Conservation (phyloP, 2,888 invertebrate genomes). For the Nomada goodeniana region DNA sequence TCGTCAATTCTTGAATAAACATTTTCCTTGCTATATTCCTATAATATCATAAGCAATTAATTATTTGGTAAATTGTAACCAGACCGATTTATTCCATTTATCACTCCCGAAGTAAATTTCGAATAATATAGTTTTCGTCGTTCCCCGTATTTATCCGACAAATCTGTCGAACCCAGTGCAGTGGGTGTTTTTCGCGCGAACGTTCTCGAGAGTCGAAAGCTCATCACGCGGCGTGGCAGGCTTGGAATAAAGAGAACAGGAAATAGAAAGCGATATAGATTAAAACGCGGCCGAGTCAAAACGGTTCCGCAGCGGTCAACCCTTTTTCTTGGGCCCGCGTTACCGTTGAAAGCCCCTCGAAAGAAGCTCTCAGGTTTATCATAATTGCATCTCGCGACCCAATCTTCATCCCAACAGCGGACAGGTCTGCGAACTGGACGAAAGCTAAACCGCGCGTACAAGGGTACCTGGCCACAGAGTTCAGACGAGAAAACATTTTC, state of each 20-base stretch:
- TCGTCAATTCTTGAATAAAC: too few relatives aligned
- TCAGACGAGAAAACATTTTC: neutral
- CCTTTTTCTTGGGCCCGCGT: conserved; percentile 55
- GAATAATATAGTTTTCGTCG: too few relatives aligned
- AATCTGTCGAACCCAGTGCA: conserved; percentile 4
- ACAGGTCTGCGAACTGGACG: conserved; percentile 17
- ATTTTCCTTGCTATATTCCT: too few relatives aligned
- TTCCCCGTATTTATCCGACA: neutral
- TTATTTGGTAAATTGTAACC: too few relatives aligned
- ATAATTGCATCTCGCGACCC: conserved; percentile 80
- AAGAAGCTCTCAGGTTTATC: conserved; percentile 80
- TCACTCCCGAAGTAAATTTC: neutral
- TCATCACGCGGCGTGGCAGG: conserved; percentile 61
- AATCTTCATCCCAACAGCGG: conserved; percentile 51
- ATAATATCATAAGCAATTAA: too few relatives aligned
- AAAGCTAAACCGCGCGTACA: conserved; percentile 12
- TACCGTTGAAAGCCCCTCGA: conserved; percentile 73
- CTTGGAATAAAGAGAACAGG: conserved; percentile 46
- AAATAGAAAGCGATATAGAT: conserved; percentile 70
- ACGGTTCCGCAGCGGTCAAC: conserved; percentile 52
- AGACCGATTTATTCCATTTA: neutral
- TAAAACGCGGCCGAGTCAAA: conserved; percentile 60
- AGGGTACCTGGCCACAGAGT: neutral
- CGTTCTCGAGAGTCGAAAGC: conserved; percentile 42
- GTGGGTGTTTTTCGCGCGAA: conserved; percentile 24